Evolutionary conservation across 2,888 invertebrate species (phyloP).

Genomic region (Epirrita christyi): DNA sequence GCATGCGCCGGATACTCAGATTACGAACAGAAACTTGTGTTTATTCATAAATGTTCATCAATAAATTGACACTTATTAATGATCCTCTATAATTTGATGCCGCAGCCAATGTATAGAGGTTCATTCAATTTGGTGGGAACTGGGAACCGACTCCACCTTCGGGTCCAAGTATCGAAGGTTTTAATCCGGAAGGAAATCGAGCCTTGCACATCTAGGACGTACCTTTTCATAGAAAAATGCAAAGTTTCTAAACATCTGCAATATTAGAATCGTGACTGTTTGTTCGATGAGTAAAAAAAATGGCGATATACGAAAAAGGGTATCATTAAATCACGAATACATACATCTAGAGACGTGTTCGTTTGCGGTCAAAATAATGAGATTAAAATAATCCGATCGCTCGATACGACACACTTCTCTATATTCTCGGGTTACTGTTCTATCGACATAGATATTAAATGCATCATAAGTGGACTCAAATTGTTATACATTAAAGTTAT

Average conservation of each 20-base stretch:
- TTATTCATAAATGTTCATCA: constrained; percentile 32
- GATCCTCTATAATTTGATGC: constrained; percentile 4
- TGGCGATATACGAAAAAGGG: neutral
- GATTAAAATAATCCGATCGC: constrained; percentile 47
- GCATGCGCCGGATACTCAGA: constrained; percentile 52
- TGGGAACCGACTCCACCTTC: no score
- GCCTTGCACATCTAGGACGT: constrained; percentile 31
- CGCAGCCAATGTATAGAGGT: no score
- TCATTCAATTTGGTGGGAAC: no score
- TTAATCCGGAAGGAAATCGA: no score
- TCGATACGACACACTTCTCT: constrained; percentile 36
- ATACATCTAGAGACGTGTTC: constrained; percentile 11
- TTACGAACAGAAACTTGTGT: constrained; percentile 59
- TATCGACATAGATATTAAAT: constrained; percentile 47
- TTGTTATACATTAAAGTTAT: neutral
- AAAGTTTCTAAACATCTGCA: constrained; percentile 20
- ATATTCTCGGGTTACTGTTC: constrained; percentile 48
- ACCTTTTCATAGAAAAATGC: constrained; percentile 38
- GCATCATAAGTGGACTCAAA: constrained; percentile 13
- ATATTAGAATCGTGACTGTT: neutral
- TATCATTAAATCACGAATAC: neutral
- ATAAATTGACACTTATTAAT: constrained; percentile 24
- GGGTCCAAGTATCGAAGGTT: no score
- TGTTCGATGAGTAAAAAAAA: neutral
- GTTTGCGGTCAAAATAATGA: constrained; percentile 43